Evolutionary conservation across 2,113 vertebrate species (phyloP), one percentile per base, ranked within the genome.

Genomic region (Upupa epops): DNA sequence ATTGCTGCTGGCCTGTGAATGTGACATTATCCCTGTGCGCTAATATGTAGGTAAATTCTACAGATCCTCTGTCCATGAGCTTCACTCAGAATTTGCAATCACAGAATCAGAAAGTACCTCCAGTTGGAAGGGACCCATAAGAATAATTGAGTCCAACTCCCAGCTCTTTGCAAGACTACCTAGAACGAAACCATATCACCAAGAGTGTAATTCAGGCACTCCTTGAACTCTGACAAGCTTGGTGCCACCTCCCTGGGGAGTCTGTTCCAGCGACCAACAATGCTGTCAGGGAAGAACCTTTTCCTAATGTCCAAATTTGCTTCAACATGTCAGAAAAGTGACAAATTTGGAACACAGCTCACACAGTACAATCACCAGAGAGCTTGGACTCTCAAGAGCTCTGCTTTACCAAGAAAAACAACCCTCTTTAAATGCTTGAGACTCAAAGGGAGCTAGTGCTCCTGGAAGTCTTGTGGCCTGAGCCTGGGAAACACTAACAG

Each of bases 131-230:
- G 7, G 13, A 59, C 20, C 5, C 19, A 25, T 17, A 85, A 46
- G 8, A 25, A 52, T 37, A 22, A 48, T 7, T 3, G 11, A 77
- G 21, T 56, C 26, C 17, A 72, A 76, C 4, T 72, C 45, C 29
- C 24, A 56, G 10, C 11, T 86, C 18, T 34, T 75, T 8, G 8
- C 11, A 84, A 26, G 26, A 32, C 9, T 29, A 73, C 20, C 29
- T 52, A 37, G 65, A 87, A 25, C 4, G 36, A 68, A 78, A n/a
- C 9, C 10, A 28, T 32, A 32, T 2, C 17, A 51, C 21, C 72
- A 36, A 55, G 20, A 68, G 16, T 0, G 0, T 79, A 4, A 2
- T 21, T 20, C n/a, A 49, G 13, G 22, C 3, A 1, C 17, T 71
- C 17, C 22, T 37, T 58, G 42, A 79, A 54, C 24, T 58, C 36